These are phyloP conservation scores for Pammene fasciana DNA, from an alignment of 2,888 invertebrate species.

Conservation along the genomic window DNA sequence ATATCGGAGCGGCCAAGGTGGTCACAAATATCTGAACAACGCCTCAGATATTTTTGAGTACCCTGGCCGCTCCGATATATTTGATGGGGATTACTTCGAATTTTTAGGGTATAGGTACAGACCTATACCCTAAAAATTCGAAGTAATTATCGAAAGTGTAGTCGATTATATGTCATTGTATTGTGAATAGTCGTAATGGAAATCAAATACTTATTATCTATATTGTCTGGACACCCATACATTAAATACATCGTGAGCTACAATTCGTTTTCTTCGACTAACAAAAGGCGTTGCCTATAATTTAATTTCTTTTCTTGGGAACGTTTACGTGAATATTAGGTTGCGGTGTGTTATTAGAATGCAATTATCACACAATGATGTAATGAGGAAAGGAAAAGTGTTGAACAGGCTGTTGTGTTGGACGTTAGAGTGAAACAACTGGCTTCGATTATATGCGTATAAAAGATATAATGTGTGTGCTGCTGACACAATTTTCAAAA, in stretches of 20 bases:
- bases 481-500: too few species aligned
- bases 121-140: too few species aligned
- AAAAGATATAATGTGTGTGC: too few species aligned
- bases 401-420: background rate
- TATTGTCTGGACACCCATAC: background rate
- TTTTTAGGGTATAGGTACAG: too few species aligned
- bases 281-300: constrained; percentile 29
- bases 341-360: constrained; percentile 14
- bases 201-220: constrained; percentile 1
- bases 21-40: too few species aligned
- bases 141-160: background rate
- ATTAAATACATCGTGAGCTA: constrained; percentile 11
- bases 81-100: too few species aligned
- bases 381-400: constrained; percentile 23
- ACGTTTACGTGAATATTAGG: constrained; percentile 23
- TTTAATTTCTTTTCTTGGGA: constrained; percentile 39
- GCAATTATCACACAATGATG: constrained; percentile 31
- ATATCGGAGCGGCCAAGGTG: too few species aligned
- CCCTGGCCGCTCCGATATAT: too few species aligned
- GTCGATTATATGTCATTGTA: constrained; percentile 4
- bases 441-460: too few species aligned
- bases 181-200: background rate
- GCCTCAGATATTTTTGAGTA: too few species aligned
- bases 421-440: too few species aligned
- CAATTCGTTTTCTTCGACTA: constrained; percentile 26